These are phyloP conservation scores for Gymnobelideus leadbeateri DNA, from an alignment of 2,113 vertebrate species.

Conservation along the genomic window DNA sequence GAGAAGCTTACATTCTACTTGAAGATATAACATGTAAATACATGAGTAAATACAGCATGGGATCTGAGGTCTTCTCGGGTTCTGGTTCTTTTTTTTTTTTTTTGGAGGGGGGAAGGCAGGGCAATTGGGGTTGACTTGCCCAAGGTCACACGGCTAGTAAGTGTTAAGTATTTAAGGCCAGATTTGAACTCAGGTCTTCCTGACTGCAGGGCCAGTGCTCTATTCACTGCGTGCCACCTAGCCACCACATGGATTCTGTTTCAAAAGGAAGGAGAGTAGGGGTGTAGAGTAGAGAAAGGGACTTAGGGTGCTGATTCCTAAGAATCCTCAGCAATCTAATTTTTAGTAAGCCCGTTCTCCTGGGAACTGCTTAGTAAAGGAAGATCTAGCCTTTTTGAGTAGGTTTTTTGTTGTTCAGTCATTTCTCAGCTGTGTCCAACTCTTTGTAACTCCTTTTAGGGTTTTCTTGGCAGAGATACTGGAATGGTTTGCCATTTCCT, in stretches of 20 bases:
- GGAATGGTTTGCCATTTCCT: neutral
- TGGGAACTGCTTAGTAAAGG: neutral
- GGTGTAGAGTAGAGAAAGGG: neutral
- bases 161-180: no score
- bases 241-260: no score
- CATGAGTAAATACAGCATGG: neutral
- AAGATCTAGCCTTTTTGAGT: neutral
- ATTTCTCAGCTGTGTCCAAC: neutral
- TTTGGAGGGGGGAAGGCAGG: no score
- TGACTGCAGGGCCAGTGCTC: no score
- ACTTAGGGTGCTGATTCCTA: neutral
- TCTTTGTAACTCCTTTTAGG: neutral
- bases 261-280: no score
- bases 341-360: neutral
- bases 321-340: neutral
- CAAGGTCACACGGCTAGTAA: no score
- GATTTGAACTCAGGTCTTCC: no score
- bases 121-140: no score
- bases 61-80: neutral
- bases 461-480: neutral
- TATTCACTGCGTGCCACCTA: no score
- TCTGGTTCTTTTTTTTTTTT: neutral
- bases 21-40: neutral
- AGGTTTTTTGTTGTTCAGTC: neutral
- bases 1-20: neutral